Conservation (phyloP, 2,888 invertebrate genomes). For the Eupelmus urozonus region DNA sequence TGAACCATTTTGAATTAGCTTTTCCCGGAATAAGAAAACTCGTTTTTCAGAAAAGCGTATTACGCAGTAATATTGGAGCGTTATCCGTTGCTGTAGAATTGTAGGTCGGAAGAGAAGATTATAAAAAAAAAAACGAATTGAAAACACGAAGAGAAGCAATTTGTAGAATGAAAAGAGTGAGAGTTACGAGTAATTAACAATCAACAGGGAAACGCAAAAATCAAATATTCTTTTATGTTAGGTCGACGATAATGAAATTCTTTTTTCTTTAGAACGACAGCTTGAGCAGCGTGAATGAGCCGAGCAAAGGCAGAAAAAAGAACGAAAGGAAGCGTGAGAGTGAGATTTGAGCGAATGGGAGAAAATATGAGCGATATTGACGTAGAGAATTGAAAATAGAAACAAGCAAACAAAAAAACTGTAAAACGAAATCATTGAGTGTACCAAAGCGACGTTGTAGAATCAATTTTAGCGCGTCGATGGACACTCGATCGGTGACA, state of each 20-base stretch:
- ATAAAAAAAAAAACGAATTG: not conserved
- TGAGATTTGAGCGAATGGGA: slow-evolving; percentile 26
- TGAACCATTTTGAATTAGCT: not conserved
- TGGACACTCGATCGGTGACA: not conserved
- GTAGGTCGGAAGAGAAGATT: not conserved
- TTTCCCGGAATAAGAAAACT: not conserved
- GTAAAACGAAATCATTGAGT: not conserved
- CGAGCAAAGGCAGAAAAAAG: slow-evolving; percentile 4
- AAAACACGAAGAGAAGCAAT: not conserved
- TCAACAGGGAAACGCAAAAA: slow-evolving; percentile 29
- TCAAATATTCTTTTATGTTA: slow-evolving; percentile 47
- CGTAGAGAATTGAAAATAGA: slow-evolving; percentile 22
- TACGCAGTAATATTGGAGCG: not conserved
- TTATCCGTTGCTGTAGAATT: not conserved
- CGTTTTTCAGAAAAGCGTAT: not conserved
- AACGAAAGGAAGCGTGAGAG: slow-evolving; percentile 19
- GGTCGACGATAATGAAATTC: slow-evolving; percentile 41
- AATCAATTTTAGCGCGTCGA: slow-evolving; percentile 27
- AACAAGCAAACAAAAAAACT: slow-evolving; percentile 1
- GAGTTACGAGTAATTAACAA: slow-evolving; percentile 8
- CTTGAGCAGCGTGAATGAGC: slow-evolving; percentile 16
- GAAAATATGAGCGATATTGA: slow-evolving; percentile 24
- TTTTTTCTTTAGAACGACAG: slow-evolving; percentile 28
- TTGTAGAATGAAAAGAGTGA: not conserved
- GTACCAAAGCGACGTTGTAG: slow-evolving; percentile 6